These are phyloP conservation scores for Acronicta aceris DNA, from an alignment of 2,888 invertebrate genomes.

Conservation along the genomic window DNA sequence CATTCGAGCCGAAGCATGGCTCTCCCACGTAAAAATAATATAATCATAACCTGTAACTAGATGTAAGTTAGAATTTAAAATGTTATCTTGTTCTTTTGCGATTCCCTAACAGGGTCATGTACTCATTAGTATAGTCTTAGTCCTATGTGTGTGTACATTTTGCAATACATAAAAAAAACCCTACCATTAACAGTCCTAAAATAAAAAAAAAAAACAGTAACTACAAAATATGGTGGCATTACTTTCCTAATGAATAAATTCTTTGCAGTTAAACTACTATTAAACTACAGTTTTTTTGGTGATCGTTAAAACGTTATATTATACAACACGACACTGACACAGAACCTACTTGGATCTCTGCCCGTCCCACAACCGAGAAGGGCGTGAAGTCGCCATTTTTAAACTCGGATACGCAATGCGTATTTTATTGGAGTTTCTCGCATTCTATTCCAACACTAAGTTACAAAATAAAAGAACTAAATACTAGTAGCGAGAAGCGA, in stretches of 20 bases:
- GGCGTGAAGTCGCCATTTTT: slow-evolving; percentile 47
- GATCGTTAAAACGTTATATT: slow-evolving; percentile 14
- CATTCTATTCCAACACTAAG: slow-evolving; percentile 41
- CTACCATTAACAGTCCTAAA: too few relatives aligned
- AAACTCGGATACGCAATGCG: slow-evolving; percentile 58
- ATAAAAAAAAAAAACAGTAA: too few relatives aligned
- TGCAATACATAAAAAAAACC: too few relatives aligned
- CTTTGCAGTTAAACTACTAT: background rate
- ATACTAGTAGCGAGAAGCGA: slow-evolving; percentile 34
- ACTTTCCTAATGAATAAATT: too few relatives aligned
- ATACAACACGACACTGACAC: slow-evolving; percentile 22
- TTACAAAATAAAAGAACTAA: slow-evolving; percentile 54
- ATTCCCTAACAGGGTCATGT: too few relatives aligned
- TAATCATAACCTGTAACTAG: too few relatives aligned
- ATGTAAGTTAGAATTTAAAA: too few relatives aligned
- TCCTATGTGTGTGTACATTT: too few relatives aligned
- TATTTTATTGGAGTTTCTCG: slow-evolving; percentile 51
- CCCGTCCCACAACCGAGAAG: slow-evolving; percentile 38
- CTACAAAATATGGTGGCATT: background rate
- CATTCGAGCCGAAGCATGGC: too few relatives aligned
- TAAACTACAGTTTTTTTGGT: background rate
- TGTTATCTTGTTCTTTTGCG: too few relatives aligned
- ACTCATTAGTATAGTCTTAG: too few relatives aligned
- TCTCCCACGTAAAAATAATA: too few relatives aligned
- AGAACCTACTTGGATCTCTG: slow-evolving; percentile 53